Conservation (phyloP, 2,888 invertebrate genomes). For the Choreutis nemorana region DNA sequence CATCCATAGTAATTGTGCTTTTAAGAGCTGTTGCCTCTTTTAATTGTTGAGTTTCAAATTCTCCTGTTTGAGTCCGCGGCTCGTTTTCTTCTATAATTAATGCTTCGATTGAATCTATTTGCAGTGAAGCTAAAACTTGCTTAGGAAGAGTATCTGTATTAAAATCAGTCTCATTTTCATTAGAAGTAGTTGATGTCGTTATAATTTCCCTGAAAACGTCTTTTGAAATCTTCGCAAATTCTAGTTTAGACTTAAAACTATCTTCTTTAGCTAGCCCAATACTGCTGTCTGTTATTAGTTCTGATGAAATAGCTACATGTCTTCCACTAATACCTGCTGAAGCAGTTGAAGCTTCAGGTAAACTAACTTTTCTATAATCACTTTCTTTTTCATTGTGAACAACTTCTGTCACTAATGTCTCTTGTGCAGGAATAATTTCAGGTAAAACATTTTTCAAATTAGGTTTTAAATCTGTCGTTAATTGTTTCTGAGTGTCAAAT, state of each 20-base stretch:
- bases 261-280: constrained; percentile 25
- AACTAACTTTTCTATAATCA: constrained; percentile 15
- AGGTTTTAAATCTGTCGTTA: constrained; percentile 23
- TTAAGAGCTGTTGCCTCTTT: constrained; percentile 34
- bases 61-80: constrained; percentile 42
- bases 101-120: constrained; percentile 44
- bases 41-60: constrained; percentile 23
- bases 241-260: constrained; percentile 16
- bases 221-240: constrained; percentile 58
- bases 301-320: constrained; percentile 58
- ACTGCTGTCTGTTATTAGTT: constrained; percentile 47
- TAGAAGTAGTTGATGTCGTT: constrained; percentile 55
- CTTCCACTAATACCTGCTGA: constrained; percentile 46
- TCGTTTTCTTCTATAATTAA: constrained; percentile 60
- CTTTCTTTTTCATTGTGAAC: constrained; percentile 45
- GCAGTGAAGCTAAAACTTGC: constrained; percentile 20
- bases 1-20: constrained; percentile 59
- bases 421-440: constrained; percentile 26
- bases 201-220: constrained; percentile 61
- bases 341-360: constrained; percentile 32
- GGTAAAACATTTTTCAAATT: constrained; percentile 30
- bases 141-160: constrained; percentile 17
- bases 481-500: constrained; percentile 46
- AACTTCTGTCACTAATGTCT: constrained; percentile 36
- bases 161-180: constrained; percentile 63